phyloP scores from a whole-genome alignment of 2,113 vertebrate species.

The Origma solitaria region DNA sequence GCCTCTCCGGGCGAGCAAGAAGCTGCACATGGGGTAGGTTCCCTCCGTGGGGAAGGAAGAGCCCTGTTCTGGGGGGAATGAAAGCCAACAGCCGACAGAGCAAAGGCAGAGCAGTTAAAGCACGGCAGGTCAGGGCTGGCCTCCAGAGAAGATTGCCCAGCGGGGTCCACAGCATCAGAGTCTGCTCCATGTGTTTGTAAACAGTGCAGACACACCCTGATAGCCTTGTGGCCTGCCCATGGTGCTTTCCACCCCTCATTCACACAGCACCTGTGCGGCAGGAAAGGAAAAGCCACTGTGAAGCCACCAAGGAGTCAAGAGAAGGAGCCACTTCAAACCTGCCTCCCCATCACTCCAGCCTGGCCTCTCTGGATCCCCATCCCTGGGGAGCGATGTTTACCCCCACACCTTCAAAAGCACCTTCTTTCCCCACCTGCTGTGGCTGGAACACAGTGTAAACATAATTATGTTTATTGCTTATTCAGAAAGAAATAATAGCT shows the following conservation, averaged over 20 bases:
- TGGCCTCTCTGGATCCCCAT: not conserved
- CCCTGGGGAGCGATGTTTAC: rapidly evolving
- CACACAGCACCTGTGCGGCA: not conserved
- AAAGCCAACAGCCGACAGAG: not conserved
- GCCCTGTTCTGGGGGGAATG: rapidly evolving
- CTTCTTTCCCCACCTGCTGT: not conserved
- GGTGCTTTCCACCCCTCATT: not conserved
- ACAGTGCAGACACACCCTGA: rapidly evolving
- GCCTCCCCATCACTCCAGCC: rapidly evolving
- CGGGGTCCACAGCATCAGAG: rapidly evolving
- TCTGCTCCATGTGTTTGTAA: not conserved
- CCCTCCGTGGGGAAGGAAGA: not conserved
- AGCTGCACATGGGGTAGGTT: rapidly evolving
- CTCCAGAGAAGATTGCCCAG: not conserved
- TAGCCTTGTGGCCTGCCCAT: rapidly evolving
- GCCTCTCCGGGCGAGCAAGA: not conserved
- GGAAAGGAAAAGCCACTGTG: not conserved
- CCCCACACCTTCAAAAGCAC: not conserved
- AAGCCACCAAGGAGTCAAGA: not conserved
- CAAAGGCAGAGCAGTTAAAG: not conserved
- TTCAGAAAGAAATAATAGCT: not conserved
- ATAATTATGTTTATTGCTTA: not conserved
- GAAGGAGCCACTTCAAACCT: not conserved
- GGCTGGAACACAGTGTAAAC: not conserved
- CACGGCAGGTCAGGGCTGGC: not conserved